Percentiles rank a stretch among this genome's conserved stretches.
phyloP scores from a whole-genome alignment of 1,140 invertebrate species.

The Tetragnatha versicolor region DNA sequence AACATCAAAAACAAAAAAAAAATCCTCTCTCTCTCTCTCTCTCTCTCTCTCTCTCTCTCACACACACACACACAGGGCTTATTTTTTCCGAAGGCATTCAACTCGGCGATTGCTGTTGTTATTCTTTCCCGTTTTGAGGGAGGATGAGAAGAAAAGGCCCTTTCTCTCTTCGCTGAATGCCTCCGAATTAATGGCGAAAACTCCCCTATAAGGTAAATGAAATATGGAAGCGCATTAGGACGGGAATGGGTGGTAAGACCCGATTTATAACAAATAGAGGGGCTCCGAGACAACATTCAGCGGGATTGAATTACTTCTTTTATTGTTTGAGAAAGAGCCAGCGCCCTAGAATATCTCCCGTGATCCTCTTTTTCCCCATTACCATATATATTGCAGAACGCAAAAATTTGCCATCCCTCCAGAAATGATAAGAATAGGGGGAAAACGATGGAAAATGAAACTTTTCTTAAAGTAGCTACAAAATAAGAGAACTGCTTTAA shows the following conservation, averaged over 20 bases:
- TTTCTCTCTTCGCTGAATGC: too few relatives aligned
- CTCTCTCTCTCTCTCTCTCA: too few relatives aligned
- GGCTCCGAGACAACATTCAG: constrained; percentile 4
- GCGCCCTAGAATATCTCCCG: constrained; percentile 17
- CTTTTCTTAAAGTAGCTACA: constrained; percentile 37
- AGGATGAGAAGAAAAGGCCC: too few relatives aligned
- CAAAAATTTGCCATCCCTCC: constrained; percentile 17
- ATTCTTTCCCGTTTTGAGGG: too few relatives aligned
- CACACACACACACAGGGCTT: too few relatives aligned
- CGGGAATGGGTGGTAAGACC: not conserved
- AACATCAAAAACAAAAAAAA: too few relatives aligned
- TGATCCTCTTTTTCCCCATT: constrained; percentile 20
- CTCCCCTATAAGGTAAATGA: constrained; percentile 20
- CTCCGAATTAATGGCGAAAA: too few relatives aligned
- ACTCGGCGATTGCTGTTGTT: too few relatives aligned
- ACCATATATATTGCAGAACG: constrained; percentile 45
- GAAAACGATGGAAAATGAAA: not conserved
- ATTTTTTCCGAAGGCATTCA: too few relatives aligned
- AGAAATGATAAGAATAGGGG: constrained; percentile 21
- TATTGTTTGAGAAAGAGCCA: not conserved
- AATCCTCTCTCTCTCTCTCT: too few relatives aligned
- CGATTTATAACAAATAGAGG: constrained; percentile 37
- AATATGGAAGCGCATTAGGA: constrained; percentile 9
- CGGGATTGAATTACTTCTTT: constrained; percentile 33
- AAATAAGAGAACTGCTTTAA: constrained; percentile 42